Base-by-base conservation (phyloP, 1,140 invertebrate genomes). In the Trigoniulus corallinus region DNA sequence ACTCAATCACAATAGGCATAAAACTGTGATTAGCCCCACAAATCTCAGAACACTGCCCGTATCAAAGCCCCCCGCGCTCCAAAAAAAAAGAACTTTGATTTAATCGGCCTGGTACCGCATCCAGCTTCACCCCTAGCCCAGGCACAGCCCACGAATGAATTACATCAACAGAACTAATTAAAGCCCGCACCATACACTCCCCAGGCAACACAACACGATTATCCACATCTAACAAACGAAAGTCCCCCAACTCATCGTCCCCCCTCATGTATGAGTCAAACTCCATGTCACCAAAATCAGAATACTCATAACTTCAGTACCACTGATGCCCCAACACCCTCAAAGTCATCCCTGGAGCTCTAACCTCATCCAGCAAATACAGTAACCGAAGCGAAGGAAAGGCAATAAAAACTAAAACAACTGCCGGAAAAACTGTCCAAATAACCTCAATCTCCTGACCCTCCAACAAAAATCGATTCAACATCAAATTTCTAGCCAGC, bases 1-100 rank as follows among this genome's bases (percentile, higher is more conserved):
- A 49, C 47, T 80, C 74, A 60, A 81, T 61, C 52, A 71, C 67
- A 74, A 82, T 81, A 50, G 79, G 79, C 71, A 84, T 82, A 74
- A 82, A 81, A 50, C 74, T 76, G 67, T 83, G 80, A 66, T 82
- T 82, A 48, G 71, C 68, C 29, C 29, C 29, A 34, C 29, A 34
- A 34, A 34, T 34, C 29, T 34, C 29, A 34, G 29, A 34, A 34
- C 80, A 83, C 74, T 83, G 79, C 0, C 79, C 79, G 67, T 65
- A 80, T 64, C 72, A 78, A 58, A 78, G 54, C 43, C 78, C 77
- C 29, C 72, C 59, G 40, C 72, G 69, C 55, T 71, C 74, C 61
- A 72, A 62, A 56, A 62, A 63, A 62, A 78, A 69, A 52, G 55
- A 70, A 48, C 70, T 61, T 75, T 80, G 73, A 65, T 81, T 82